These are phyloP conservation scores for Aurelia aurita DNA, from an alignment of 30 jellyfish, hydroid and myxozoan species.

Conservation along the genomic window DNA sequence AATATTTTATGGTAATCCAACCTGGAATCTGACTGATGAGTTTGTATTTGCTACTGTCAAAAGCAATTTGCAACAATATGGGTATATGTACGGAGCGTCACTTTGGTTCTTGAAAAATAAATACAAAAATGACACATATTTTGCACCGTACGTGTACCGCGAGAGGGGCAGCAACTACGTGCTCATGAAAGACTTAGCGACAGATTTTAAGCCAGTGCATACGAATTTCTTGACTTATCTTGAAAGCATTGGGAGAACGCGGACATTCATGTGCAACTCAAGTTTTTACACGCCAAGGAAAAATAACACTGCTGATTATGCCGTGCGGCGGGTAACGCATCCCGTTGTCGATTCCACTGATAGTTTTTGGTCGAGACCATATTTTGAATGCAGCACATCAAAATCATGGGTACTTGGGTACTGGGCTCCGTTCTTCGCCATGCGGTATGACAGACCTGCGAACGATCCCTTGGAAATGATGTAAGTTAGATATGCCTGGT, in stretches of 20 bases:
- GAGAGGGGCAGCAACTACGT: slow-evolving; percentile 12
- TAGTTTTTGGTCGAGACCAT: slow-evolving; percentile 78
- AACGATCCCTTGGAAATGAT: slow-evolving; percentile 51
- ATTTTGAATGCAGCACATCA: slow-evolving; percentile 72
- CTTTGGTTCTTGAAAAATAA: slow-evolving; percentile 39
- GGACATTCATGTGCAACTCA: slow-evolving; percentile 57
- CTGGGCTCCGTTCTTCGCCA: slow-evolving; percentile 63
- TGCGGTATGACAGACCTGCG: slow-evolving; percentile 52
- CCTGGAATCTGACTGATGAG: slow-evolving; percentile 39
- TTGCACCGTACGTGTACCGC: slow-evolving; percentile 79
- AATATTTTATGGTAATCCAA: slow-evolving; percentile 19
- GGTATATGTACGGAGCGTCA: slow-evolving; percentile 43
- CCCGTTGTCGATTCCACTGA: slow-evolving; percentile 61
- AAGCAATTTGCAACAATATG: slow-evolving; percentile 39
- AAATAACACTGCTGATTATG: slow-evolving; percentile 35
- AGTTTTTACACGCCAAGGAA: slow-evolving; percentile 55
- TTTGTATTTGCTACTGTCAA: slow-evolving; percentile 21
- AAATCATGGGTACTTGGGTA: slow-evolving; percentile 64
- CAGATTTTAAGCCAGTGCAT: slow-evolving; percentile 62
- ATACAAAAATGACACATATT: slow-evolving; percentile 40
- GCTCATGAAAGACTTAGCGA: slow-evolving; percentile 41
- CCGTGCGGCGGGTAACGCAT: slow-evolving; percentile 44
- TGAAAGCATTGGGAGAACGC: slow-evolving; percentile 28
- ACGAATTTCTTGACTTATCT: slow-evolving; percentile 47
- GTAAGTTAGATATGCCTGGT: slow-evolving; percentile 48